Evolutionary conservation across 2,113 vertebrate genomes (phyloP).

Genomic region (Myiozetetes cayanensis): DNA sequence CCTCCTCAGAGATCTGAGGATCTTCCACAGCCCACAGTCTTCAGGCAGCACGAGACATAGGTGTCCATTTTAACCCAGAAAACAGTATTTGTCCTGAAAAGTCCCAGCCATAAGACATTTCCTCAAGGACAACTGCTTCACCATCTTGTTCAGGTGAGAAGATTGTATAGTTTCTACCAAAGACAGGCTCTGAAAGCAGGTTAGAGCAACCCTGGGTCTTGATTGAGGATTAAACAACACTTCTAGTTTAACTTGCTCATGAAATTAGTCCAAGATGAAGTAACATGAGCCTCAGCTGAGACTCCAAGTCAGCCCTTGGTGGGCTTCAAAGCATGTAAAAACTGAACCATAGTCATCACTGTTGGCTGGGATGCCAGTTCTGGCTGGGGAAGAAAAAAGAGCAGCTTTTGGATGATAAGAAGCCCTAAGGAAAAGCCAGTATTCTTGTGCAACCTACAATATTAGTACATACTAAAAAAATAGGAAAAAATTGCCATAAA

Average conservation of each 20-base stretch:
- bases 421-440: background rate
- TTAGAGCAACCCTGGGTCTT: background rate
- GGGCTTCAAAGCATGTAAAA: background rate
- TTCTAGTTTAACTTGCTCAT: background rate
- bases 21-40: background rate
- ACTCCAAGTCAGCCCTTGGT: background rate
- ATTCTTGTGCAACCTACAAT: background rate
- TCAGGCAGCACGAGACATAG: background rate
- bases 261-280: background rate
- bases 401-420: background rate
- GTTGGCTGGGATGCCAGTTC: background rate
- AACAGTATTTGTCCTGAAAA: background rate
- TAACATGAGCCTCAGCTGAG: background rate
- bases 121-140: background rate
- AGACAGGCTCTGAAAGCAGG: background rate
- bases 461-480: background rate
- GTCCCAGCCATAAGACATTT: background rate
- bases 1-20: background rate
- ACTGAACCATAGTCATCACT: background rate
- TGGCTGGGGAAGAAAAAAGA: background rate
- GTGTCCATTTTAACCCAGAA: background rate
- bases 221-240: background rate
- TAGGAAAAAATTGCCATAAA: background rate
- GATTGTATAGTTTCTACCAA: background rate
- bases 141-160: background rate